Base-by-base conservation (phyloP, 2,888 invertebrate species). In the Meteorus colon region DNA sequence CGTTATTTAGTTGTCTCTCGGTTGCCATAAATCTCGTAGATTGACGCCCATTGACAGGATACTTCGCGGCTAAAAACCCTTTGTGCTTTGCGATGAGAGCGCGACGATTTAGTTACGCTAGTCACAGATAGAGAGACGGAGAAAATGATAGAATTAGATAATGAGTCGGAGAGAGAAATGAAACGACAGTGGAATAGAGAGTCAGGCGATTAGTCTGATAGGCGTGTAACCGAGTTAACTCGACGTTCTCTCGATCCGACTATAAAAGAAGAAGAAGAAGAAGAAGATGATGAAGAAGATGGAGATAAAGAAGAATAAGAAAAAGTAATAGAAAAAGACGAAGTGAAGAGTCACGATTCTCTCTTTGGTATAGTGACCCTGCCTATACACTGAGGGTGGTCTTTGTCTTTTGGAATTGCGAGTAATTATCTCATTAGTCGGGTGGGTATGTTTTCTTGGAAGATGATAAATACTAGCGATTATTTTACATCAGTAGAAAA, bases 161-260 rank as follows among this genome's bases (percentile, higher is more conserved):
- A 73, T 62, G 68, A 74, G 45, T 29, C 16, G 51, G n/a, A 59
- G 4, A 41, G 65, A 27, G 62, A 68, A 63, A 55, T 48, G 51
- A 62, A 62, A 59, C 6, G 8, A 31, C 37, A 19, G 41, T 37
- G 41, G 41, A 37, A 41, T 65, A 65, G 51, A 65, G 63, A 73
- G 63, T 63, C 41, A 31, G 48, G 51, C 74, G 78, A 81, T 80
- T 78, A 79, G 80, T 70, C 77, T 78, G 80, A 81, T 79, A 79
- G 78, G 78, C 81, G 79, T 80, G 77, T 78, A 78, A 80, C 79
- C 81, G 74, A 80, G 75, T 78, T 74, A 72, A 67, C 68, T 75
- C 41, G 60, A 59, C 60, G 71, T 75, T 65, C 74, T 63, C 69
- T 72, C 37, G 65, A 63, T 59, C 62, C n/a, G 51, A 63, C 63